phyloP scores from a whole-genome alignment of 1,140 invertebrate genomes.

The Leguminivora glycinivorella region DNA sequence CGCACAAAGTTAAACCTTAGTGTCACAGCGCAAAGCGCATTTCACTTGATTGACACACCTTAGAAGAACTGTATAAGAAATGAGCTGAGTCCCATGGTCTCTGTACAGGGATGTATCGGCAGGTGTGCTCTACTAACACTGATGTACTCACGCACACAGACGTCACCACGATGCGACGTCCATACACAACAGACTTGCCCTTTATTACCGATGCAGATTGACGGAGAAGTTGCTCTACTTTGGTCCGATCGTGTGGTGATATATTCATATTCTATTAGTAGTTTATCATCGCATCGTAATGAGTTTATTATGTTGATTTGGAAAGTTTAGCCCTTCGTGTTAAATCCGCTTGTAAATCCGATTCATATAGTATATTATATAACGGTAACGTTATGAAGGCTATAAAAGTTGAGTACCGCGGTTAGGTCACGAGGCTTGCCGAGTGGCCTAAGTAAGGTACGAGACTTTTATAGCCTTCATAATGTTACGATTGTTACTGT shows the following conservation, averaged over 20 bases:
- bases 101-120: conserved; percentile 43
- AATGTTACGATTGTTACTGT: too few species aligned
- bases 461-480: too few species aligned
- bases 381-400: too few species aligned
- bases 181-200: conserved; percentile 51
- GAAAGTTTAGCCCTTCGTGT: conserved; percentile 14
- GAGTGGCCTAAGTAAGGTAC: too few species aligned
- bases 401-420: too few species aligned
- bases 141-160: conserved; percentile 46
- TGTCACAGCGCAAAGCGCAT: not conserved
- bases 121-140: conserved; percentile 64
- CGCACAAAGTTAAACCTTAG: not conserved
- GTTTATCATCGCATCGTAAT: not conserved
- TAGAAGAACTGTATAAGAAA: conserved; percentile 33
- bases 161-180: conserved; percentile 40
- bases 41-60: not conserved
- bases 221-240: conserved; percentile 55
- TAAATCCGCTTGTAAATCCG: not conserved
- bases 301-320: not conserved
- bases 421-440: too few species aligned
- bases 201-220: conserved; percentile 49
- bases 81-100: conserved; percentile 37
- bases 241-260: not conserved
- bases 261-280: conserved; percentile 14
- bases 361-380: too few species aligned